A percentile compares a stretch with the other conserved stretches of the same genome.
Evolutionary conservation across 2,888 invertebrate genomes (phyloP).

Genomic region (Nomada ferruginata): DNA sequence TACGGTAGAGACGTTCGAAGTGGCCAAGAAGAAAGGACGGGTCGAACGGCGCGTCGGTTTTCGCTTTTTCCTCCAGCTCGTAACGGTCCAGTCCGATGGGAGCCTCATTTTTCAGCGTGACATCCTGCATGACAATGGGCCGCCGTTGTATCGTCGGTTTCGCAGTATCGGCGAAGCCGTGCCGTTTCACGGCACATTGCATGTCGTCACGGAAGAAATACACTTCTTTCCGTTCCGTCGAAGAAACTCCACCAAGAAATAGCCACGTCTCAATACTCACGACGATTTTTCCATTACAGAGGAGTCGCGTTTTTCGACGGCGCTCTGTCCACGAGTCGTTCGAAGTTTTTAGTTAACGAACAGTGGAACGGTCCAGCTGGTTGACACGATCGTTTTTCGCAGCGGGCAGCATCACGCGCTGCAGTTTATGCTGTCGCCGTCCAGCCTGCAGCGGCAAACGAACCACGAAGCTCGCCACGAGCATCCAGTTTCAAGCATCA

Average conservation of each 20-base stretch:
- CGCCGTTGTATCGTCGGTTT: constrained; percentile 54
- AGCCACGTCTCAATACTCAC: constrained; percentile 2
- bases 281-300: background rate
- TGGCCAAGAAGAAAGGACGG: constrained; percentile 9
- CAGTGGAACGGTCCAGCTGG: background rate
- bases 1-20: constrained; percentile 16
- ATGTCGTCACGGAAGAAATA: constrained; percentile 55
- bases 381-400: constrained; percentile 9
- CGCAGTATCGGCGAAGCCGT: constrained; percentile 58
- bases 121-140: constrained; percentile 72
- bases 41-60: background rate
- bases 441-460: constrained; percentile 13
- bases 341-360: constrained; percentile 9
- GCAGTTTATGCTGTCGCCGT: background rate
- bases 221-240: constrained; percentile 19
- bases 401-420: background rate
- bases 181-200: constrained; percentile 71
- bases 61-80: constrained; percentile 15
- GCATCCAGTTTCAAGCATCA: constrained; percentile 17
- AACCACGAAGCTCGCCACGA: constrained; percentile 31
- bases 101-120: constrained; percentile 62
- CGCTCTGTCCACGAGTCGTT: background rate
- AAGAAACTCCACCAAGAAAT: constrained; percentile 30
- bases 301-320: background rate
- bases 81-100: constrained; percentile 40